Evolutionary conservation across 1,140 invertebrate species (phyloP).

Genomic region (Drosophila nannoptera): DNA sequence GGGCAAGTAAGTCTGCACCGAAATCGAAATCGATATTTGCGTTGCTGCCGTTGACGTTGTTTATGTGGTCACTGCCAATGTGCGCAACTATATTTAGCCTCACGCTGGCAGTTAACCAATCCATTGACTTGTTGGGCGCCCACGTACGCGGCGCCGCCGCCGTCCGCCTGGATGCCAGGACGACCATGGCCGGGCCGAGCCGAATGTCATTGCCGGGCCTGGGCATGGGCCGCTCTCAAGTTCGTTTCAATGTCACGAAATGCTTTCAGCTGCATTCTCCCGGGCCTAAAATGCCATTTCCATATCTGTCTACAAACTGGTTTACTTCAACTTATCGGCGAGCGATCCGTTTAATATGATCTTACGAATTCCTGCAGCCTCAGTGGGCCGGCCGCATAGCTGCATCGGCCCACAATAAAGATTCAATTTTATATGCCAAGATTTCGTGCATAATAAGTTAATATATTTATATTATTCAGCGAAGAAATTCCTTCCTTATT

Average conservation of each 20-base stretch:
- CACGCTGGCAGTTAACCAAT: conserved; percentile 54
- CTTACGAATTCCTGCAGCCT: conserved; percentile 1
- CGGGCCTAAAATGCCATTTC: neutral
- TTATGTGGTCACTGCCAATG: conserved; percentile 49
- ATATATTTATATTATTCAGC: conserved; percentile 5
- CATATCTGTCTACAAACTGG: conserved; percentile 11
- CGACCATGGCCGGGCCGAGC: conserved; percentile 3
- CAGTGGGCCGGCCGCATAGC: neutral
- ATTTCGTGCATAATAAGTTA: conserved; percentile 23
- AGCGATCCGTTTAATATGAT: neutral
- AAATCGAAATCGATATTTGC: conserved; percentile 72
- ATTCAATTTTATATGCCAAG: conserved; percentile 18
- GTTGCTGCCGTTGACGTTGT: conserved; percentile 9
- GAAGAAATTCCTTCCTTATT: conserved; percentile 16
- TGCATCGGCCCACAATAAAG: conserved; percentile 11
- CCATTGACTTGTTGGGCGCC: conserved; percentile 35
- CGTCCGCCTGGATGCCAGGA: neutral
- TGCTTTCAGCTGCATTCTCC: neutral
- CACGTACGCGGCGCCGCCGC: neutral
- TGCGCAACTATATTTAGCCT: conserved; percentile 61
- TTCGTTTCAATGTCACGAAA: conserved; percentile 69
- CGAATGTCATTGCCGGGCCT: conserved; percentile 30
- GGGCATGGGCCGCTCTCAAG: conserved; percentile 43
- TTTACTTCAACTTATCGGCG: neutral
- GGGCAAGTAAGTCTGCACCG: conserved; percentile 41